A percentile compares a stretch with the other conserved stretches of the same genome.
These are phyloP conservation scores for Heliothis virescens DNA, from an alignment of 1,140 invertebrate species.

Conservation along the genomic window DNA sequence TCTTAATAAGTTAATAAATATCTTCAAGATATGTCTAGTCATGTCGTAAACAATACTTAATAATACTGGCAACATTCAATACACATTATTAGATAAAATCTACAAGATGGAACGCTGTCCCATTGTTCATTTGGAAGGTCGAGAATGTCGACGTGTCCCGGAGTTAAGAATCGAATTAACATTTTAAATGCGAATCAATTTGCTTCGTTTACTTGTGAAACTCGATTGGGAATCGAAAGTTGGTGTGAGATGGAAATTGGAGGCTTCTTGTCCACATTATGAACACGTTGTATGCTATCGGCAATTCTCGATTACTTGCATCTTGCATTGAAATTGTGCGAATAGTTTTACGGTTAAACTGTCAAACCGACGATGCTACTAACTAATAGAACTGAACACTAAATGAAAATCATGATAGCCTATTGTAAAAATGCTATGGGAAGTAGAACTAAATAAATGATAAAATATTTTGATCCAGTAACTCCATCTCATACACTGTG, in stretches of 20 bases:
- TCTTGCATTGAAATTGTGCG: too few relatives aligned
- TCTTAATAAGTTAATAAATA: conserved; percentile 41
- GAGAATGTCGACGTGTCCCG: conserved; percentile 47
- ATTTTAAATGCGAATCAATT: conserved; percentile 73
- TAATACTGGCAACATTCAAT: conserved; percentile 38
- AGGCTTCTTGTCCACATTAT: too few relatives aligned
- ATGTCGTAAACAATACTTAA: conserved; percentile 29
- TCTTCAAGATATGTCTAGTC: conserved; percentile 38
- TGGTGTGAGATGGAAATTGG: neutral
- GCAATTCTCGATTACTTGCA: too few relatives aligned
- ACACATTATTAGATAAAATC: conserved; percentile 47
- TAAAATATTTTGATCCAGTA: too few relatives aligned
- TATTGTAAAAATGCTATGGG: too few relatives aligned
- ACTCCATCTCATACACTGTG: too few relatives aligned
- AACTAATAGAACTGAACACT: too few relatives aligned
- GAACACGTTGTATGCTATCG: too few relatives aligned
- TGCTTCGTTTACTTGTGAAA: conserved; percentile 44
- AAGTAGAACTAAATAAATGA: too few relatives aligned
- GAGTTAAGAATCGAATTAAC: conserved; percentile 70
- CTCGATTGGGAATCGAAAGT: conserved; percentile 38
- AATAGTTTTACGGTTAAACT: too few relatives aligned
- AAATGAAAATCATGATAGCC: too few relatives aligned
- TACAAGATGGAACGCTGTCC: conserved; percentile 39
- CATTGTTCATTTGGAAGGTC: conserved; percentile 49
- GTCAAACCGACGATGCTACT: too few relatives aligned